Conservation (phyloP, 1,140 invertebrate genomes). For the Gryllus bimaculatus region DNA sequence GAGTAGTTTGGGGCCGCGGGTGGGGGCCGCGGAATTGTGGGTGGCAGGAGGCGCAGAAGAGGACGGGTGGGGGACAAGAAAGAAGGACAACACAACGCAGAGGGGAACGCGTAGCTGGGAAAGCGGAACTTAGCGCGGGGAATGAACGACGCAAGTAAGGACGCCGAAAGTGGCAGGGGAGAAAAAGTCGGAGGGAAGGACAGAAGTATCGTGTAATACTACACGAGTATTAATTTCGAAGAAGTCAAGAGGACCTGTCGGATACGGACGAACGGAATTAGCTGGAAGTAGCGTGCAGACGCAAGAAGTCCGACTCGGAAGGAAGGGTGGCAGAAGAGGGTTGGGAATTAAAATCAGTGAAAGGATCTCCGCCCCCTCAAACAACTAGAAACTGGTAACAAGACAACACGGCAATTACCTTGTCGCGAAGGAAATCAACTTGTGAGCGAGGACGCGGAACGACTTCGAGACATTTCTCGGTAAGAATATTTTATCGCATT, state of each 20-base stretch:
- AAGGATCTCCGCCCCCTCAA: background rate
- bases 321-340: background rate
- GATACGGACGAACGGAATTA: background rate
- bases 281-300: background rate
- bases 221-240: background rate
- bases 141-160: background rate
- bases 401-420: constrained; percentile 3
- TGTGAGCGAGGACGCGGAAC: background rate
- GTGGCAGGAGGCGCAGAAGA: background rate
- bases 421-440: background rate
- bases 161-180: background rate
- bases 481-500: background rate
- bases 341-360: background rate
- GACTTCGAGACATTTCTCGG: background rate
- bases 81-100: too few species aligned
- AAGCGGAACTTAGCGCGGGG: background rate
- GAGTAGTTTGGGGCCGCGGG: background rate
- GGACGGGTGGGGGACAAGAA: background rate
- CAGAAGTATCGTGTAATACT: background rate
- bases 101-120: background rate
- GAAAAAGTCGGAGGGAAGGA: background rate
- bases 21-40: background rate
- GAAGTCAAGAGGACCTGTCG: background rate
- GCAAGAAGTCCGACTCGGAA: background rate
- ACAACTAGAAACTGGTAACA: background rate